phyloP scores from a whole-genome alignment of 1,140 invertebrate genomes.

The Diachasmimorpha longicaudata region DNA sequence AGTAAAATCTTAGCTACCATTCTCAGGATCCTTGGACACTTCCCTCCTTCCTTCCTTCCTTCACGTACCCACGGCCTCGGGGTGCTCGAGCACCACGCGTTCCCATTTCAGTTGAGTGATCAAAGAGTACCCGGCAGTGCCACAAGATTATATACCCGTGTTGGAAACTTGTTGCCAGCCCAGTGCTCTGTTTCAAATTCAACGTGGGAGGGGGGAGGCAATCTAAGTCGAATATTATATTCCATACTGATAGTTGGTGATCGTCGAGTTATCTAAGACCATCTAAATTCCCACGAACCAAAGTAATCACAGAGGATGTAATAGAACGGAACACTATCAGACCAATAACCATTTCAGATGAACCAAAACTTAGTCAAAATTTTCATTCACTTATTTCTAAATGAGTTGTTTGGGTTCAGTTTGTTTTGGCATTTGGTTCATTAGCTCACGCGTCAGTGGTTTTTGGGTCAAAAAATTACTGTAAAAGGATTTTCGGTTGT shows the following conservation, averaged over 20 bases:
- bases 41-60: background rate
- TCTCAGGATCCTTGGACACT: background rate
- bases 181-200: background rate
- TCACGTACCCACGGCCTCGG: background rate
- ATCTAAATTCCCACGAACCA: background rate
- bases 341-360: no score
- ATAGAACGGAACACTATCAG: no score
- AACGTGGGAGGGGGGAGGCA: background rate
- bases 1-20: background rate
- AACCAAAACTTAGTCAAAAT: no score
- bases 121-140: slow-evolving; percentile 9
- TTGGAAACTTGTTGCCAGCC: slow-evolving; percentile 21
- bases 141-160: slow-evolving; percentile 8
- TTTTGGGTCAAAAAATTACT: no score
- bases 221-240: slow-evolving; percentile 11
- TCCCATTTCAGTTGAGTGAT: slow-evolving; percentile 8
- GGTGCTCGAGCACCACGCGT: background rate
- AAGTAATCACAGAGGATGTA: background rate
- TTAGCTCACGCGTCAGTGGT: no score
- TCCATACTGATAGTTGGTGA: background rate
- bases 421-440: background rate
- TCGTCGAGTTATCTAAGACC: background rate
- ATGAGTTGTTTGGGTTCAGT: no score
- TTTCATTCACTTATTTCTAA: no score
- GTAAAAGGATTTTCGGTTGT: no score